Base-by-base conservation (phyloP, 2,113 vertebrate species). In the Nesospiza acunhae region DNA sequence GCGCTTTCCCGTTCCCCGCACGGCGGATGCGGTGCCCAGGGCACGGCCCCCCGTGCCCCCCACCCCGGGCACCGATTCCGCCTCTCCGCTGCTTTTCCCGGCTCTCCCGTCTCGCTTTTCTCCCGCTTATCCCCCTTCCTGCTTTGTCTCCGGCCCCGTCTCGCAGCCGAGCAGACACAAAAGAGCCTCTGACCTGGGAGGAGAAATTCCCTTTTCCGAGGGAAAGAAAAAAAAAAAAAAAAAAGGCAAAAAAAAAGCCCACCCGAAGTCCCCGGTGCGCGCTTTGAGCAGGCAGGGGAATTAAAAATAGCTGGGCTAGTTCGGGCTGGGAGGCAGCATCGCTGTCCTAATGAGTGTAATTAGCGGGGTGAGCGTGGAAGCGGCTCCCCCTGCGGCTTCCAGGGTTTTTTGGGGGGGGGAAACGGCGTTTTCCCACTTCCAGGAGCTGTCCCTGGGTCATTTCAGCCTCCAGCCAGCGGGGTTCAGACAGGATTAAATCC, bases 131-230 rank as follows among this genome's bases (percentile, higher is more conserved):
- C 23, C 84, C 74, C 85, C 72, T 83, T 92, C 74, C 58, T 10
- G 86, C 95, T 97, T 96, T 96, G 93, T 97, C 94, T 87, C 79
- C 74, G 55, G 66, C 86, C 96, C 72, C 88, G 70, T 87, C 97
- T 97, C 96, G 89, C 96, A 95, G 95, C 84, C 39, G 47, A 68
- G 84, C 91, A 93, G 84, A 83, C 96, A 94, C 95, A 96, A 97
- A 97, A 96, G 92, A 87, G 82, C 60, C 47, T 49, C 42, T 87
- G 93, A 93, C 90, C 90, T 73, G 82, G 28, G 70, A 93, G 89
- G 76, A 90, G 89, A 93, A 94, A 94, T 72, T 56, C 23, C 46
- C 33, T 2, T 56, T 76, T 90, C 44, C 62, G 41, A 39, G 17
- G 13, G 17, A 14, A 24, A 49, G 24, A 23, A 47, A 47, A 22